These are phyloP conservation scores for Siderastrea radians DNA, from an alignment of 92 coral and sea anemone genomes.

Conservation along the genomic window DNA sequence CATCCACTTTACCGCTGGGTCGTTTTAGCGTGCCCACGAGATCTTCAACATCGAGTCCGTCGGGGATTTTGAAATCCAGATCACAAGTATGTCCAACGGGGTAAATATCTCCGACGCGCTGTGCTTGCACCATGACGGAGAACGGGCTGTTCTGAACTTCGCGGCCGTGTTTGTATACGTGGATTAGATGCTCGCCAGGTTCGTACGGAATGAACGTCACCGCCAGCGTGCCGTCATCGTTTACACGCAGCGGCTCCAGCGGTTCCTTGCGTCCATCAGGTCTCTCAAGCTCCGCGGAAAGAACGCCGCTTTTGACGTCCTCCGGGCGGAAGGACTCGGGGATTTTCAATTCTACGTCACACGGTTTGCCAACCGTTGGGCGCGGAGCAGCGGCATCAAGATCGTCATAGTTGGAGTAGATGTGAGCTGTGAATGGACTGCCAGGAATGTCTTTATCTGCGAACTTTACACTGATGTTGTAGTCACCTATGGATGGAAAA, in stretches of 20 bases:
- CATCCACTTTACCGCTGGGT: constrained; percentile 93
- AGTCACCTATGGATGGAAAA: background rate
- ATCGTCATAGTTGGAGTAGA: constrained; percentile 92
- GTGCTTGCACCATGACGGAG: constrained; percentile 98
- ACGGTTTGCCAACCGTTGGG: constrained; percentile 96
- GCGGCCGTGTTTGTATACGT: constrained; percentile 82
- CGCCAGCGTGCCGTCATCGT: constrained; percentile 87
- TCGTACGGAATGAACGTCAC: constrained; percentile 94
- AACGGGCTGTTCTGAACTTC: constrained; percentile 99
- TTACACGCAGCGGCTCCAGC: constrained; percentile 83
- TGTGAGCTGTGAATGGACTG: constrained; percentile 97
- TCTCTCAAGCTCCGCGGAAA: constrained; percentile 89
- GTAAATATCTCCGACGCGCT: constrained; percentile 93
- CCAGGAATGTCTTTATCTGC: constrained; percentile 98
- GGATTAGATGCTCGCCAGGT: constrained; percentile 97
- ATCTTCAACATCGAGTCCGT: constrained; percentile 74
- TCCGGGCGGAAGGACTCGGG: constrained; percentile 77
- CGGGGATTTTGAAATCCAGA: constrained; percentile 89
- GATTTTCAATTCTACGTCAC: constrained; percentile 92
- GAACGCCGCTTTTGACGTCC: constrained; percentile 75
- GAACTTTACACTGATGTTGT: constrained; percentile 89
- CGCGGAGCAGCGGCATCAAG: constrained; percentile 93
- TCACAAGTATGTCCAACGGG: constrained; percentile 98
- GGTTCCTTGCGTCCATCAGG: constrained; percentile 93
- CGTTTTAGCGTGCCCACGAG: constrained; percentile 91